These are phyloP conservation scores for Spicauda simplicius DNA, from an alignment of 2,888 invertebrate genomes.

Conservation along the genomic window DNA sequence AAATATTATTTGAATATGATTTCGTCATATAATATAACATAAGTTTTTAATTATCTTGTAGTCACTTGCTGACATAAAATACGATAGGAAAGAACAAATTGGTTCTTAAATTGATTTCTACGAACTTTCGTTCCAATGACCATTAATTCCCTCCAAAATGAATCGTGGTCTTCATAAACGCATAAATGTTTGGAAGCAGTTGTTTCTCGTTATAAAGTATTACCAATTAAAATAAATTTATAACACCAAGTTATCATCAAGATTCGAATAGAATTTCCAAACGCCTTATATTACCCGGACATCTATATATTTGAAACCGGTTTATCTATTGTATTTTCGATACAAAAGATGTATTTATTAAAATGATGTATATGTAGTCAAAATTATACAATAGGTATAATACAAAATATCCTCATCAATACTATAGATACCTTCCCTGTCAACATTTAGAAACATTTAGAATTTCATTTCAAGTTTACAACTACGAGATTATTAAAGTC, in stretches of 20 bases:
- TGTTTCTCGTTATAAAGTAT: conserved; percentile 71
- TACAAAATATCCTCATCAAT: no score
- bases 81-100: conserved; percentile 15
- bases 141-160: conserved; percentile 52
- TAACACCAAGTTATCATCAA: conserved; percentile 46
- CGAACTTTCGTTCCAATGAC: conserved; percentile 40
- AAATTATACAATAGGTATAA: not conserved
- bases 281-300: conserved; percentile 48
- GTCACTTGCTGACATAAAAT: conserved; percentile 6
- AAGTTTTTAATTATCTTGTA: not conserved
- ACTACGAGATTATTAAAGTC: not conserved
- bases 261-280: conserved; percentile 60
- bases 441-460: not conserved
- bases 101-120: conserved; percentile 15
- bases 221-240: conserved; percentile 77
- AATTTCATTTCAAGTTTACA: not conserved
- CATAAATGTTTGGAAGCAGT: conserved; percentile 56
- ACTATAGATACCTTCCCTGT: no score
- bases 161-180: conserved; percentile 68
- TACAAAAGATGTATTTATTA: no score
- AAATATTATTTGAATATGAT: not conserved
- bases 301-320: conserved; percentile 21
- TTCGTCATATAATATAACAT: not conserved
- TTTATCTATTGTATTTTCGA: not conserved
- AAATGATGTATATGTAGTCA: not conserved